phyloP scores from a whole-genome alignment of 1,140 invertebrate species.

The Zaprionus africanus region DNA sequence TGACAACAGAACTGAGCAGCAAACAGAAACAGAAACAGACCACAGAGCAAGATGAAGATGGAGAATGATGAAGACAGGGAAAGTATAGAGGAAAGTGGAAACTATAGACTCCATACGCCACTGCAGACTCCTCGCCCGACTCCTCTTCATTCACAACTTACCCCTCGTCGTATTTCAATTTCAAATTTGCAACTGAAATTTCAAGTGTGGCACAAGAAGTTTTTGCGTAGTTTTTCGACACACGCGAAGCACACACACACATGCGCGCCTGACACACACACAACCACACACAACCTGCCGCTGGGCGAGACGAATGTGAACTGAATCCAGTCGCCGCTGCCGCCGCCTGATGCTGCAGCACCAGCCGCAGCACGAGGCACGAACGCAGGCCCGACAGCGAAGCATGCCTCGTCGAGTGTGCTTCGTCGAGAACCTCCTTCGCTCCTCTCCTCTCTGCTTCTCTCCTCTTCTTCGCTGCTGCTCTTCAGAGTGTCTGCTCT shows the following conservation, averaged over 20 bases:
- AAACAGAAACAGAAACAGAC: background rate
- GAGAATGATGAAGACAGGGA: background rate
- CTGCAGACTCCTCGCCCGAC: background rate
- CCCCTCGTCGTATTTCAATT: slow-evolving; percentile 15
- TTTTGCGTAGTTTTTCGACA: background rate
- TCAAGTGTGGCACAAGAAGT: slow-evolving; percentile 5
- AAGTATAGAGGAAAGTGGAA: no score
- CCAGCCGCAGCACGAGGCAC: slow-evolving; percentile 21
- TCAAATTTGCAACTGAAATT: slow-evolving; percentile 32
- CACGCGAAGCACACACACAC: background rate
- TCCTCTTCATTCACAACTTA: background rate
- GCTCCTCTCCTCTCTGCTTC: background rate
- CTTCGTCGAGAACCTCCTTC: background rate
- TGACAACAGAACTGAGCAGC: background rate
- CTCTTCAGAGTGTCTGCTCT: background rate
- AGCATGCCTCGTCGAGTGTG: background rate
- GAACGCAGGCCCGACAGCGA: slow-evolving; percentile 16
- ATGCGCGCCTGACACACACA: background rate
- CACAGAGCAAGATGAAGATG: background rate
- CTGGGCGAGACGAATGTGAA: slow-evolving; percentile 48
- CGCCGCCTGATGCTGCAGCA: slow-evolving; percentile 34
- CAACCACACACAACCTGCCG: slow-evolving; percentile 30
- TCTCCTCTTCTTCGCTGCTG: no score
- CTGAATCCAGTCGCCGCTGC: slow-evolving; percentile 17
- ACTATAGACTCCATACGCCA: no score